Evolutionary conservation across 2,113 vertebrate species (phyloP), one percentile per base, ranked within the genome.

Genomic region (Balaenoptera acutorostrata): DNA sequence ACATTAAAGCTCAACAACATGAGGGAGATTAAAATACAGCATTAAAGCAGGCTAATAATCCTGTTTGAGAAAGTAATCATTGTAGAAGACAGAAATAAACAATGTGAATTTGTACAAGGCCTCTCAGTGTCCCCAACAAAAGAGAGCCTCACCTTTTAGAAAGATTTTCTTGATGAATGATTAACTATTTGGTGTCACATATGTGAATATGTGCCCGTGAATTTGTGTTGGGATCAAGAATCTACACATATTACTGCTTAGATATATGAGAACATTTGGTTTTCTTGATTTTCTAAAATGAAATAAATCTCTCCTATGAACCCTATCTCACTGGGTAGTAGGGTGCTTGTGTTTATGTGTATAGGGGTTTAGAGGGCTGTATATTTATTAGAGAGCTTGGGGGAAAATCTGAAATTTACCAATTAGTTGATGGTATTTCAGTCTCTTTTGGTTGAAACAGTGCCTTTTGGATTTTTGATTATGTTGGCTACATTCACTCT

Each of bases 21-120:
- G 82, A 95, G 92, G 68, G 39, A 95, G 74, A 97, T 97, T 96
- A 97, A 97, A 97, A 90, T 64, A 83, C 13, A 89, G 57, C 68
- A 89, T 84, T 97, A 84, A 93, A 95, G 66, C 18, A 64, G 63
- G 41, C 10, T 75, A 96, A 92, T 92, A 94, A 89, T 80, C 36
- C 21, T 83, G 39, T 96, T 97, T 77, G 87, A 88, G 64, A 96
- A 97, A 87, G 39, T 61, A 91, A 85, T 96, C 69, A 96, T 61
- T 74, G 21, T 55, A 87, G 33, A 95, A 83, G 88, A 92, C 84
- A 77, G 87, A 96, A 93, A 92, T 85, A 92, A 97, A 95, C 69
- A 97, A 31, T 29, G 20, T 74, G 29, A 88, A 33, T 14, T 41
- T 93, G 33, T 14, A 52, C 11, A 3, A 8, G 13, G 2, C 29